phyloP scores from a whole-genome alignment of 2,888 invertebrate genomes.

The Leucophenga montana region DNA sequence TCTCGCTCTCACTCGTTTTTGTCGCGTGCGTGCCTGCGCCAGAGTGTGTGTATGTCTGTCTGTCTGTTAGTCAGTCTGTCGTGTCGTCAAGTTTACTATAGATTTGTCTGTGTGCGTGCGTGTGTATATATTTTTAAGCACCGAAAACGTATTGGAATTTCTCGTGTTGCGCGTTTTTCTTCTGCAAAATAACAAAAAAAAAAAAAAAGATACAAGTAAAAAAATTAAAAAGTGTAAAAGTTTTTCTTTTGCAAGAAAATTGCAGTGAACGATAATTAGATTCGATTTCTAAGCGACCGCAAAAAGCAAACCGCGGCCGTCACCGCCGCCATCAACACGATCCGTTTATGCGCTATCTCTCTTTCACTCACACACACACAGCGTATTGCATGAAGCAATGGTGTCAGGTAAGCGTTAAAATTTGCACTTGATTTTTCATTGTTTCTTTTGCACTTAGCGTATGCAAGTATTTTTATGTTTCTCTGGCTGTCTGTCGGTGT shows the following conservation, averaged over 20 bases:
- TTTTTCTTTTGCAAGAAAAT: constrained; percentile 24
- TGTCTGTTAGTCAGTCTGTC: constrained; percentile 37
- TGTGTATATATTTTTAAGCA: constrained; percentile 36
- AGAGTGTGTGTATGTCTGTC: constrained; percentile 8
- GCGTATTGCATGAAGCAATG: background rate
- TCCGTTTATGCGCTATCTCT: too few relatives aligned
- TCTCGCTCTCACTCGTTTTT: constrained; percentile 31
- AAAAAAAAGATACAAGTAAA: background rate
- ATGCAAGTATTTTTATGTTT: background rate
- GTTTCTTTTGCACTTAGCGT: constrained; percentile 1
- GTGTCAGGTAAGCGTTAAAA: constrained; percentile 19
- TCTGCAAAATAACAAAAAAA: background rate
- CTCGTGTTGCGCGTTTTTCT: background rate
- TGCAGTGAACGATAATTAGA: constrained; percentile 47
- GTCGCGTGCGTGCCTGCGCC: background rate
- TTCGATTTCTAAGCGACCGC: constrained; percentile 30
- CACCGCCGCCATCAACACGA: background rate
- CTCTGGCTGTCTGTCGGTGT: too few relatives aligned
- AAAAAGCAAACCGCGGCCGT: background rate
- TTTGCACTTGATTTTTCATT: constrained; percentile 14
- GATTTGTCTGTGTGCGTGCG: constrained; percentile 47
- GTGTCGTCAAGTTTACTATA: background rate
- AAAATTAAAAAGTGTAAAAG: background rate
- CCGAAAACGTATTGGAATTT: constrained; percentile 30
- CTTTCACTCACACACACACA: too few relatives aligned